A percentile compares a stretch with the other conserved stretches of the same genome.
These are phyloP conservation scores for Orbicella faveolata DNA, from an alignment of 64 coral and sea anemone species.

Conservation along the genomic window DNA sequence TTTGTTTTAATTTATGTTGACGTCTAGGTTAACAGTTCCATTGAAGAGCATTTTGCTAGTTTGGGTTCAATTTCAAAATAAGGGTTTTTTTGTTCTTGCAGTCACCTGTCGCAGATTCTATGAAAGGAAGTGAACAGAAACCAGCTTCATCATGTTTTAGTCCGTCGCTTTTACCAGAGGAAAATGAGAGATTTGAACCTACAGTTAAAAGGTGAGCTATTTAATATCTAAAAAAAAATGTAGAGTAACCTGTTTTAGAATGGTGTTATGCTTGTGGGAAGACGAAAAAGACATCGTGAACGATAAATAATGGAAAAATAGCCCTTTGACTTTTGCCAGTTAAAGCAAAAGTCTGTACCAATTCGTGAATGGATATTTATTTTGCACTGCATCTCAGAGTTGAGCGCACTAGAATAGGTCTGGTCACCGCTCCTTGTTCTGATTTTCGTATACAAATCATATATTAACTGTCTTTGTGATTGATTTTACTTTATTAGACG, in stretches of 20 bases:
- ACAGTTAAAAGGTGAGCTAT: constrained; percentile 47
- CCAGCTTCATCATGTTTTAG: neutral
- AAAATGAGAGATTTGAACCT: constrained; percentile 29
- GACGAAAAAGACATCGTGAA: no score
- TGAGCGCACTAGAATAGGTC: no score
- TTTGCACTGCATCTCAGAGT: no score
- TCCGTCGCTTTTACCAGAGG: constrained; percentile 36
- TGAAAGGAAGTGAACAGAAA: constrained; percentile 6
- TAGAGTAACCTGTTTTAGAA: neutral
- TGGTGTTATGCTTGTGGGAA: neutral
- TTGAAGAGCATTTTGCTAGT: neutral
- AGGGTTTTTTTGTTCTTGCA: neutral
- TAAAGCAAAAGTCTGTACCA: no score
- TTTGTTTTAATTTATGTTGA: no score
- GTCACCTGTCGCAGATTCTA: neutral
- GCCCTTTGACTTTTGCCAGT: no score
- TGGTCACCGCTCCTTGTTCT: no score
- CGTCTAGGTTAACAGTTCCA: no score
- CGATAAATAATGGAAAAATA: no score
- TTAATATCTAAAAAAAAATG: neutral
- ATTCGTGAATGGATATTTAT: no score
- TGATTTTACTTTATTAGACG: constrained; percentile 7
- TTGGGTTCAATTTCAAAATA: neutral
- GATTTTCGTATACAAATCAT: no score
- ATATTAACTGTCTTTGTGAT: neutral